These are phyloP conservation scores for Oplegnathus fasciatus DNA, from an alignment of 2,113 vertebrate species.

Conservation along the genomic window DNA sequence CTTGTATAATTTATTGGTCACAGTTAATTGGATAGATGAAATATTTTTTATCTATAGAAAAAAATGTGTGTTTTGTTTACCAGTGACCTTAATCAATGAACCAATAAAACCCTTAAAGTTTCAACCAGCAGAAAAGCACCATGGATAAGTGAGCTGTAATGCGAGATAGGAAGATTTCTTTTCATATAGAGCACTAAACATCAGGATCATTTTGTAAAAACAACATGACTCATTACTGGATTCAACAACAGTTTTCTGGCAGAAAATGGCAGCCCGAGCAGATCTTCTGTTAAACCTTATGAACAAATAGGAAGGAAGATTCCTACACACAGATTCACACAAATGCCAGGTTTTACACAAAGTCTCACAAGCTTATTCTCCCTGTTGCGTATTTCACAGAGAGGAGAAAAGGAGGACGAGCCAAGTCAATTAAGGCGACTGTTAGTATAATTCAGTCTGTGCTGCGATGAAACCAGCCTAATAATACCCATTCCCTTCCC, in stretches of 20 bases:
- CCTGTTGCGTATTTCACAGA: slow-evolving; percentile 22
- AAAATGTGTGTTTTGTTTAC: neutral
- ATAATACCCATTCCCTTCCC: slow-evolving; percentile 67
- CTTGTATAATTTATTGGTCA: too few relatives aligned
- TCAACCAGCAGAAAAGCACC: neutral
- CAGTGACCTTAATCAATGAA: neutral
- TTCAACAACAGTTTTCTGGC: neutral
- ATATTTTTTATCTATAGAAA: too few relatives aligned
- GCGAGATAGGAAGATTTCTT: neutral
- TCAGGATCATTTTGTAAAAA: neutral
- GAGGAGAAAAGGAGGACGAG: slow-evolving; percentile 54
- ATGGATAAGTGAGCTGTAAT: neutral
- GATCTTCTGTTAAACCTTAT: slow-evolving; percentile 12
- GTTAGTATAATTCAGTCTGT: slow-evolving; percentile 67
- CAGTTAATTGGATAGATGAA: too few relatives aligned
- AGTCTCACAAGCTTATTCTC: slow-evolving; percentile 13
- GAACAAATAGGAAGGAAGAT: slow-evolving; percentile 13
- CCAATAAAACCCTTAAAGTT: neutral
- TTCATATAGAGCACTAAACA: neutral
- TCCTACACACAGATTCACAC: neutral
- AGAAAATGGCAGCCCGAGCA: slow-evolving; percentile 3
- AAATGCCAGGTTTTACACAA: neutral
- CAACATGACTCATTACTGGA: slow-evolving; percentile 12
- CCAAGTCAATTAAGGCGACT: slow-evolving; percentile 70
- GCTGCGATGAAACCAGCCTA: slow-evolving; percentile 67